Percentiles rank a stretch among this genome's conserved stretches.
These are phyloP conservation scores for Bombus picipes DNA, from an alignment of 1,140 invertebrate species.

Conservation along the genomic window DNA sequence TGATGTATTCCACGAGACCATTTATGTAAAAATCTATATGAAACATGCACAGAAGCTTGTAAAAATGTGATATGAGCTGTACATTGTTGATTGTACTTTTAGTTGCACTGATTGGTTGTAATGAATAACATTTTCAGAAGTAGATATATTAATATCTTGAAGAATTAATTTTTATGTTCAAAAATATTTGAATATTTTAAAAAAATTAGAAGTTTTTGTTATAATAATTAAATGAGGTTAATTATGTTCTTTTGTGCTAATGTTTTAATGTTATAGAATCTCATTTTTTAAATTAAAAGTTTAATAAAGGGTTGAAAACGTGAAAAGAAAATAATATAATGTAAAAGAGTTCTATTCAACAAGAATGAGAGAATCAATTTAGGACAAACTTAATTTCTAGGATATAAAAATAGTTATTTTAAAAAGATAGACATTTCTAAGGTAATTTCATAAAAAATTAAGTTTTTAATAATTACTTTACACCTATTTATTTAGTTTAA, in stretches of 20 bases:
- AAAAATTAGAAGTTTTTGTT: not conserved
- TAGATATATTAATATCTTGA: not conserved
- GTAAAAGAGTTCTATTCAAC: not conserved
- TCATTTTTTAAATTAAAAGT: not conserved
- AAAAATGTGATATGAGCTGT: conserved; percentile 16
- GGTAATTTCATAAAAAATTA: not conserved
- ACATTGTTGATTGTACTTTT: not conserved
- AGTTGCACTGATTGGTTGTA: not conserved
- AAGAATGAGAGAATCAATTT: not conserved
- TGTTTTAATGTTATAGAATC: not conserved
- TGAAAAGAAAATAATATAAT: not conserved
- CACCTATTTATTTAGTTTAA: not conserved
- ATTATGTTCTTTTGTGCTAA: no score
- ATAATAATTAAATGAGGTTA: not conserved
- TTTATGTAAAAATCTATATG: not conserved
- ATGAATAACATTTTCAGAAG: not conserved
- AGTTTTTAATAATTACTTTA: not conserved
- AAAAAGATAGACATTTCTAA: not conserved
- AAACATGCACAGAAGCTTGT: not conserved
- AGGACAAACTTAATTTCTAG: not conserved
- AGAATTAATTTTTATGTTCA: not conserved
- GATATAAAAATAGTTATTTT: not conserved
- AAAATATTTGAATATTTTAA: not conserved
- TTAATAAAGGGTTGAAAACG: not conserved
- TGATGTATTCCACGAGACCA: conserved; percentile 3